Percentiles rank a stretch among this genome's conserved stretches.
phyloP scores from a whole-genome alignment of 2,888 invertebrate species.

The Pteria penguin region DNA sequence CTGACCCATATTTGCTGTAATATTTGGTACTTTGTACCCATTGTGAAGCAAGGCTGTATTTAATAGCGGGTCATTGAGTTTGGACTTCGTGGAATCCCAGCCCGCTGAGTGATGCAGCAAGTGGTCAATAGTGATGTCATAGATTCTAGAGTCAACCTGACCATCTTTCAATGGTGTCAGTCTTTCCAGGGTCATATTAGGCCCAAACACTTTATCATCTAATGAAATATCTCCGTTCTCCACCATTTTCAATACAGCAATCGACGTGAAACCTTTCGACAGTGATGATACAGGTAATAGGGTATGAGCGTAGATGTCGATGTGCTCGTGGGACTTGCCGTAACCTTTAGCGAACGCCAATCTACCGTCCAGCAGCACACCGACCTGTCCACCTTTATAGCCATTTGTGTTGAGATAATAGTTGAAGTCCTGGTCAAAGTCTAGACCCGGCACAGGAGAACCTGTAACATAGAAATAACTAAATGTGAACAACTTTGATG shows the following conservation, averaged over 20 bases:
- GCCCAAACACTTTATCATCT: slow-evolving; percentile 66
- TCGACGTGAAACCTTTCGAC: slow-evolving; percentile 73
- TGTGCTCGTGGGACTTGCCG: slow-evolving; percentile 59
- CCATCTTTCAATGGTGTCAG: slow-evolving; percentile 53
- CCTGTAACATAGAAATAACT: slow-evolving; percentile 38
- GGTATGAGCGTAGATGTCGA: slow-evolving; percentile 54
- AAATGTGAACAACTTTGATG: neutral
- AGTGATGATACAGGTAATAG: slow-evolving; percentile 65
- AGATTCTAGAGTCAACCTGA: slow-evolving; percentile 60
- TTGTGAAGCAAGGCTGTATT: slow-evolving; percentile 66
- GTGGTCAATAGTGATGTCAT: slow-evolving; percentile 73
- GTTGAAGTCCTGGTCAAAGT: slow-evolving; percentile 64
- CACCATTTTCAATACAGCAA: slow-evolving; percentile 68
- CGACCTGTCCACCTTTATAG: slow-evolving; percentile 70
- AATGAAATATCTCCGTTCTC: slow-evolving; percentile 64
- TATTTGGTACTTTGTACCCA: slow-evolving; percentile 66
- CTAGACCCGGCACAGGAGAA: slow-evolving; percentile 27
- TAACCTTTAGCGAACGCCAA: slow-evolving; percentile 67
- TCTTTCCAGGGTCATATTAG: slow-evolving; percentile 56
- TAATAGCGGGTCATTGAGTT: slow-evolving; percentile 69
- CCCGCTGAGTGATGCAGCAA: slow-evolving; percentile 73
- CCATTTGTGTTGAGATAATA: slow-evolving; percentile 61
- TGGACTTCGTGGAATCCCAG: slow-evolving; percentile 69
- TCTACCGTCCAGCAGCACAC: slow-evolving; percentile 64
- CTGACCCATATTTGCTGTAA: slow-evolving; percentile 62